phyloP scores from a whole-genome alignment of 2,888 invertebrate genomes.

The Exocentrus adspersus region DNA sequence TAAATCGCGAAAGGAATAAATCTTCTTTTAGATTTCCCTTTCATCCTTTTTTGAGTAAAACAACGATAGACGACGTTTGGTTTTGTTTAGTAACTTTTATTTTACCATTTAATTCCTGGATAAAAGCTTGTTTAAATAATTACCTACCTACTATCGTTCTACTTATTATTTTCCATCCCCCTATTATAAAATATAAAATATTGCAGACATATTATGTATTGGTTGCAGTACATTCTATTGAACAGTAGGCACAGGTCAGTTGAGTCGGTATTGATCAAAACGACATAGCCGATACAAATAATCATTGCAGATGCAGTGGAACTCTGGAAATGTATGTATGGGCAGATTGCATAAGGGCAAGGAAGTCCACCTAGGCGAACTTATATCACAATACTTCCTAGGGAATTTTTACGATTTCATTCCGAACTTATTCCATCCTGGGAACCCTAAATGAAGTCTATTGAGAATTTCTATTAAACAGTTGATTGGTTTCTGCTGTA shows the following conservation, averaged over 20 bases:
- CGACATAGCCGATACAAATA: not conserved
- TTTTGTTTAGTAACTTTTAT: no score
- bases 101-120: no score
- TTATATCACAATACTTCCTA: constrained; percentile 14
- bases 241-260: not conserved
- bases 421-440: constrained; percentile 13
- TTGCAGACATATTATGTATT: not conserved
- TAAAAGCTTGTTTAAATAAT: no score
- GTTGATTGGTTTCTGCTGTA: constrained; percentile 7
- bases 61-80: no score
- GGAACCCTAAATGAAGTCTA: constrained; percentile 9
- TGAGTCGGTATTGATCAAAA: constrained; percentile 14
- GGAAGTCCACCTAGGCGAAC: not conserved
- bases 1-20: no score
- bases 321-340: not conserved
- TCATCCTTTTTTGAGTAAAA: no score
- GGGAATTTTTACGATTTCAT: constrained; percentile 18
- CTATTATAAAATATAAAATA: no score
- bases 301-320: constrained; percentile 3
- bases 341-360: not conserved
- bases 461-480: constrained; percentile 11
- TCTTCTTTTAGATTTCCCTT: no score
- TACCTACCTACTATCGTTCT: no score
- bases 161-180: no score
- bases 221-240: not conserved